A percentile compares a stretch with the other conserved stretches of the same genome.
phyloP scores from a whole-genome alignment of 2,888 invertebrate genomes.

The Ariolimax columbianus region DNA sequence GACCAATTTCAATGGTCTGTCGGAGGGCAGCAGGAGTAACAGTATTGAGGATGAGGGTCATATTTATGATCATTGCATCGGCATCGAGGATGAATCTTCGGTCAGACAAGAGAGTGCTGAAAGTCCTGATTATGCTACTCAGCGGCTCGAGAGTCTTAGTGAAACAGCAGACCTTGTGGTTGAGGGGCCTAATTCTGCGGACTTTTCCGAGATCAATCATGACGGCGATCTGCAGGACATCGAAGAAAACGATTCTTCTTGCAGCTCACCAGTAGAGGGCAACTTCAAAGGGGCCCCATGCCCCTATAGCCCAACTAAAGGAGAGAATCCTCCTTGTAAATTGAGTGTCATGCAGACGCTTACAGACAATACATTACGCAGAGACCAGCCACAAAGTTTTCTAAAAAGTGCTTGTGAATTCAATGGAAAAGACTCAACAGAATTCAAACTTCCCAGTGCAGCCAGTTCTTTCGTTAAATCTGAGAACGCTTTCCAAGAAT shows the following conservation, averaged over 20 bases:
- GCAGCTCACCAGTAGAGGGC: neutral
- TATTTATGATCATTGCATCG: neutral
- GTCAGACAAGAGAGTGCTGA: neutral
- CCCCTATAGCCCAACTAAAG: neutral
- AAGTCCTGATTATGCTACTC: neutral
- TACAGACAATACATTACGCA: no score
- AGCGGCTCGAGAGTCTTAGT: no score
- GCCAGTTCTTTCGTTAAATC: no score
- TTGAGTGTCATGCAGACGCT: neutral
- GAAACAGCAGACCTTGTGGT: neutral
- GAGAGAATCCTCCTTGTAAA: neutral
- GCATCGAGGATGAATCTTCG: neutral
- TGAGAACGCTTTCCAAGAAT: no score
- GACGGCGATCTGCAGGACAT: neutral
- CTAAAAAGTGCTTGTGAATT: no score
- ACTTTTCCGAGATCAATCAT: neutral
- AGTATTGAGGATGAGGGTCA: constrained; percentile 11
- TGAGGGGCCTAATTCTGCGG: neutral
- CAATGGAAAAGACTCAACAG: no score
- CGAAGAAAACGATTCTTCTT: neutral
- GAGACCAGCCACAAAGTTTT: no score
- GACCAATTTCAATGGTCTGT: neutral
- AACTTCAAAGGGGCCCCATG: neutral
- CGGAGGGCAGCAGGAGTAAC: neutral
- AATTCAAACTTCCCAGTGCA: no score